Conservation (phyloP, 2,113 vertebrate genomes). For the Nicator chloris region DNA sequence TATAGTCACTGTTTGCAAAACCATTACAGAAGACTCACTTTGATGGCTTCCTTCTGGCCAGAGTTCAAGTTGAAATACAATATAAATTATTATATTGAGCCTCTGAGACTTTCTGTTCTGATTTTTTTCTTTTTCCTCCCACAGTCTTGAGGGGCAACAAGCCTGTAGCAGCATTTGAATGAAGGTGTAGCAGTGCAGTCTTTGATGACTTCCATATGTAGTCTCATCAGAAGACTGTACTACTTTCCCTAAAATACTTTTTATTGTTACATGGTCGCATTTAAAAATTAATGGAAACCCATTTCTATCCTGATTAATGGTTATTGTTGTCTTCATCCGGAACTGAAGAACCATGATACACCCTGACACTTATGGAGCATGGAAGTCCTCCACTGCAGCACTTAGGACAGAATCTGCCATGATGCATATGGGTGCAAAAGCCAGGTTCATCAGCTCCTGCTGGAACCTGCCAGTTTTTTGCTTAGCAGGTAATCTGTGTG, state of each 20-base stretch:
- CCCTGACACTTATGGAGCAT: fast-evolving
- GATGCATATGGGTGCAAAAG: neutral
- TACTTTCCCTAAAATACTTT: neutral
- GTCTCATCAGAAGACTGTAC: neutral
- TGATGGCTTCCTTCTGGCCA: neutral
- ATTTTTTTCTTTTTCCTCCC: neutral
- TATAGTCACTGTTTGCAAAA: neutral
- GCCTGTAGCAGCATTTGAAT: neutral
- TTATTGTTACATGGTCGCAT: neutral
- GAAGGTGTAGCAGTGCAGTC: neutral
- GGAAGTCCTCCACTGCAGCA: neutral
- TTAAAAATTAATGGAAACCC: neutral
- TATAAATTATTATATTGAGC: neutral
- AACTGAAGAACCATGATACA: neutral
- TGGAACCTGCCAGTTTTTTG: neutral
- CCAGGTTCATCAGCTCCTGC: neutral
- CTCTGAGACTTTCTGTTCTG: neutral
- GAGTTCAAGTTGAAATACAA: neutral
- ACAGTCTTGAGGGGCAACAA: neutral
- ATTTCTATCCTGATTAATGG: neutral
- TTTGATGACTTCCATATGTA: neutral
- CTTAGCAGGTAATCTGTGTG: neutral
- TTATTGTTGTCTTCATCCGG: neutral
- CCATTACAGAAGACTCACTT: neutral
- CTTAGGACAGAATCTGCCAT: neutral